These are phyloP conservation scores for Urechis unicinctus DNA, from an alignment of 2,888 invertebrate species.

Conservation along the genomic window DNA sequence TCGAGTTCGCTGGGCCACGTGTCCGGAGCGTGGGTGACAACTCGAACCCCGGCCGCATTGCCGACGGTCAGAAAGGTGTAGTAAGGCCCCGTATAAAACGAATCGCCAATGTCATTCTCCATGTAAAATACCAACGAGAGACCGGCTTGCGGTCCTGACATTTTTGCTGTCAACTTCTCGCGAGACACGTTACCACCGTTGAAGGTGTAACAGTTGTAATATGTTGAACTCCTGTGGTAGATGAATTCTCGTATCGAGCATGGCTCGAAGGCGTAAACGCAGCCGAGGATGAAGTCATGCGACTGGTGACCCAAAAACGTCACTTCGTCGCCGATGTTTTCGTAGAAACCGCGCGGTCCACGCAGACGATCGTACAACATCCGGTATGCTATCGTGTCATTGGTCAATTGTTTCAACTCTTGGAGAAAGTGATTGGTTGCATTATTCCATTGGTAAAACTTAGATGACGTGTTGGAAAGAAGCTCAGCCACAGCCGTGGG, in stretches of 20 bases:
- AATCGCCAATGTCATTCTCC: slow-evolving; percentile 38
- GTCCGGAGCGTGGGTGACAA: slow-evolving; percentile 41
- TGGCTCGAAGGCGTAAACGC: slow-evolving; percentile 30
- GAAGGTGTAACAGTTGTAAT: slow-evolving; percentile 43
- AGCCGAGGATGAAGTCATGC: slow-evolving; percentile 33
- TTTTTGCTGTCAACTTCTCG: slow-evolving; percentile 31
- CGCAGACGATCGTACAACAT: slow-evolving; percentile 7
- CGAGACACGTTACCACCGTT: slow-evolving; percentile 28
- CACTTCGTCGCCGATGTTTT: slow-evolving; percentile 37
- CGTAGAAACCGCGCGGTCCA: slow-evolving; percentile 29
- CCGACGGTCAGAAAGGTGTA: slow-evolving; percentile 35
- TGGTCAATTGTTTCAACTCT: background rate
- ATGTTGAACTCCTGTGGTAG: slow-evolving; percentile 35
- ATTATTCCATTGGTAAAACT: slow-evolving; percentile 7
- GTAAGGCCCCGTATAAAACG: slow-evolving; percentile 35
- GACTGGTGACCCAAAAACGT: slow-evolving; percentile 31
- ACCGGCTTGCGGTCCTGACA: slow-evolving; percentile 42
- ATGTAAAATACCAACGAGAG: slow-evolving; percentile 39
- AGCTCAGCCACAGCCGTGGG: slow-evolving; percentile 28
- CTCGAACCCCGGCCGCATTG: slow-evolving; percentile 40
- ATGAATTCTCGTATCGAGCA: slow-evolving; percentile 33
- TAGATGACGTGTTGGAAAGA: slow-evolving; percentile 2
- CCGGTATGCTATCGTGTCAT: background rate
- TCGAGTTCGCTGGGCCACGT: slow-evolving; percentile 43
- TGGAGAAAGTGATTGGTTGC: slow-evolving; percentile 2